Evolutionary conservation across 2,797 vertebrate species (phyloP).

Genomic region (Perodicticus potto): DNA sequence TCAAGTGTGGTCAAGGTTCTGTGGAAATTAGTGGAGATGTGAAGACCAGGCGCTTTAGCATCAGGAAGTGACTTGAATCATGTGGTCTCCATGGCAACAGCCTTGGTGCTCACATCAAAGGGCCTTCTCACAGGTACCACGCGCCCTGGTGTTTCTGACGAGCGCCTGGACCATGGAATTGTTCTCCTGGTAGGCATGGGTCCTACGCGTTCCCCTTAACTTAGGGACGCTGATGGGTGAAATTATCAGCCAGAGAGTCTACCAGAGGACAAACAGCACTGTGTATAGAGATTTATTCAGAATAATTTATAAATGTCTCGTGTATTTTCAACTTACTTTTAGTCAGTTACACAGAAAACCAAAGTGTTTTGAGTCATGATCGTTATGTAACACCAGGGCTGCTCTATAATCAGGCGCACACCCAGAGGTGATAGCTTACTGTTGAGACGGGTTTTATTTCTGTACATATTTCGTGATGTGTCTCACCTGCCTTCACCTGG

Average conservation of each 20-base stretch:
- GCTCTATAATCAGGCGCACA: neutral
- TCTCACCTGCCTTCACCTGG: neutral
- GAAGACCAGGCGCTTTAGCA: constrained; percentile 64
- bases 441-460: neutral
- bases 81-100: constrained; percentile 79
- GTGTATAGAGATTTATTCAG: neutral
- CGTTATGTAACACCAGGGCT: neutral
- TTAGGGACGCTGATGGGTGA: neutral
- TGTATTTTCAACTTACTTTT: constrained; percentile 59
- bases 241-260: constrained; percentile 16
- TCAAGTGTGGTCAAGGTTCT: constrained; percentile 75
- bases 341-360: constrained; percentile 36
- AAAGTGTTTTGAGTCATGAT: neutral
- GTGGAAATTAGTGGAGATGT: constrained; percentile 69
- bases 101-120: constrained; percentile 77
- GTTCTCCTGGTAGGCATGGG: neutral
- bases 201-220: neutral
- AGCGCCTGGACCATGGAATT: constrained; percentile 23
- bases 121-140: constrained; percentile 50
- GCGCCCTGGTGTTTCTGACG: constrained; percentile 57
- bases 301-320: constrained; percentile 20
- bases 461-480: neutral
- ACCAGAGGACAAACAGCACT: neutral
- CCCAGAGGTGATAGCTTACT: neutral
- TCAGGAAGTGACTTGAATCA: constrained; percentile 76